Conservation (phyloP, 2,797 vertebrate genomes). For the Discoglossus pictus region DNA sequence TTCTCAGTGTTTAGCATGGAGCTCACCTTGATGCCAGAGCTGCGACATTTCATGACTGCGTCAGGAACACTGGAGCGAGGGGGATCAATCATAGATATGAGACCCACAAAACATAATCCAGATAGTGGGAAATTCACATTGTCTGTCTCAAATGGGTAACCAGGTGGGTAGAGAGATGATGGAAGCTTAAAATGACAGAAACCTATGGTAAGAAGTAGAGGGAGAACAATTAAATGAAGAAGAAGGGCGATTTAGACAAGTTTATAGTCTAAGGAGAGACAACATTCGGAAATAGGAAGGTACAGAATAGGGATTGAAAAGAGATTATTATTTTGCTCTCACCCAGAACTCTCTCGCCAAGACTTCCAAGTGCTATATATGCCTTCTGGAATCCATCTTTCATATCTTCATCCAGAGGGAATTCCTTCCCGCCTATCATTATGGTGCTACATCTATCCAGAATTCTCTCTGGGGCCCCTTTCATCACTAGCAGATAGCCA, state of each 20-base stretch:
- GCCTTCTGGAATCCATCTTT: constrained; percentile 70
- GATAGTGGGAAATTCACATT: constrained; percentile 73
- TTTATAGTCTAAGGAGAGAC: not conserved
- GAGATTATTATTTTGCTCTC: constrained; percentile 45
- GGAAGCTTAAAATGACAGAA: constrained; percentile 76
- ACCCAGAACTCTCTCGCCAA: constrained; percentile 78
- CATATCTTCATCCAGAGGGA: constrained; percentile 63
- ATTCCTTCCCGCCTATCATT: constrained; percentile 72
- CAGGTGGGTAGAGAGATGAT: constrained; percentile 65
- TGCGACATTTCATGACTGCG: constrained; percentile 75
- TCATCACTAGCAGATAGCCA: constrained; percentile 77
- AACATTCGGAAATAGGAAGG: not conserved
- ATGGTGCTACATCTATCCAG: constrained; percentile 74
- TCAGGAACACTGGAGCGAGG: constrained; percentile 77
- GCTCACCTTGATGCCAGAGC: constrained; percentile 76
- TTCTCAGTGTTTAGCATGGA: too few species aligned
- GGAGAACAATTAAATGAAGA: too few species aligned
- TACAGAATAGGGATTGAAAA: too few species aligned
- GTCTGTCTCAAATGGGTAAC: constrained; percentile 70
- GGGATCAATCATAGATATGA: constrained; percentile 77
- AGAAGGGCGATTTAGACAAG: not conserved
- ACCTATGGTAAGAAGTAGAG: constrained; percentile 60
- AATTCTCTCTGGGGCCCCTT: constrained; percentile 75
- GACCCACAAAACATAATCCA: constrained; percentile 75
- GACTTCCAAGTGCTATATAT: constrained; percentile 72